These are phyloP conservation scores for Xiphydria camelus DNA, from an alignment of 2,888 invertebrate genomes.

Conservation along the genomic window DNA sequence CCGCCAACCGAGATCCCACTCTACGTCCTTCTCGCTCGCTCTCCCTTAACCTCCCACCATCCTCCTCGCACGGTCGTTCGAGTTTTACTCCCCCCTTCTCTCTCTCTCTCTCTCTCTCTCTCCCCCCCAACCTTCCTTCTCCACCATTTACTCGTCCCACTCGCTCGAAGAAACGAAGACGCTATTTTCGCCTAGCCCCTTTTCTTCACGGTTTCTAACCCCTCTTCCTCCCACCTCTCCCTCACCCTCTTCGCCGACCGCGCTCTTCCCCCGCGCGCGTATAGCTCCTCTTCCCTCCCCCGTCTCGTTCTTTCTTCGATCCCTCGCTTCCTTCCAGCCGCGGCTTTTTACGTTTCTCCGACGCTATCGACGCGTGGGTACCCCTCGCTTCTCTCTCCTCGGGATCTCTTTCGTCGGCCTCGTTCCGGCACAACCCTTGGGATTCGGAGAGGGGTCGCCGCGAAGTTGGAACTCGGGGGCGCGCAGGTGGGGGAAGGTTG, in stretches of 20 bases:
- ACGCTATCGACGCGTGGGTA: constrained; percentile 57
- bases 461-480: too few species aligned
- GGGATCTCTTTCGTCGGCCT: not conserved
- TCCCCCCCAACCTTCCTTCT: constrained; percentile 25
- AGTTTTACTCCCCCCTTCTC: constrained; percentile 32
- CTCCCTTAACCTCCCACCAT: constrained; percentile 50
- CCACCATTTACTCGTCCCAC: constrained; percentile 23
- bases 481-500: too few species aligned
- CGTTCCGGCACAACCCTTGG: too few species aligned
- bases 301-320: not conserved
- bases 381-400: constrained; percentile 39
- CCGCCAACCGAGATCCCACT: constrained; percentile 26
- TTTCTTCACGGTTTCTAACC: constrained; percentile 42
- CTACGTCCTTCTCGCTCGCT: constrained; percentile 49
- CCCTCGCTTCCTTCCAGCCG: constrained; percentile 6
- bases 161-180: constrained; percentile 28
- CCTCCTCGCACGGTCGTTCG: constrained; percentile 45
- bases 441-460: too few species aligned
- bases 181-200: constrained; percentile 51
- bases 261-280: constrained; percentile 4
- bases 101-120: constrained; percentile 46
- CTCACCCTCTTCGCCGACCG: constrained; percentile 8
- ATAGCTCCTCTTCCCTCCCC: constrained; percentile 4
- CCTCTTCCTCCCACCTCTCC: constrained; percentile 20
- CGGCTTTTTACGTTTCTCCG: constrained; percentile 53